These are phyloP conservation scores for Butorides virescens DNA, from an alignment of 2,113 vertebrate genomes.

Conservation along the genomic window DNA sequence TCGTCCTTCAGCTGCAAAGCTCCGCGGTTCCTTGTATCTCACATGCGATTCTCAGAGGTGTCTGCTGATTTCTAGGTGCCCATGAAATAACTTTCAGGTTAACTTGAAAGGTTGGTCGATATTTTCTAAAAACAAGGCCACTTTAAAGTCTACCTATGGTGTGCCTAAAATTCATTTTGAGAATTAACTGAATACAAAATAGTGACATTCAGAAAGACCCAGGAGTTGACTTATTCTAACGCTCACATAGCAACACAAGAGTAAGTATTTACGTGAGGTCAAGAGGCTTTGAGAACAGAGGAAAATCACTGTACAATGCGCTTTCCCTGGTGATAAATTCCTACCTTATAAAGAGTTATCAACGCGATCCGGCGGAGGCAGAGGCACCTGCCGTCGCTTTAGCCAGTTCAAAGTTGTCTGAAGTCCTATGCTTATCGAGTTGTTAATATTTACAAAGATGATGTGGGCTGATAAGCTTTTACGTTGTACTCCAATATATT, in stretches of 20 bases:
- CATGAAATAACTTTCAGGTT: background rate
- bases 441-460: background rate
- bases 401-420: background rate
- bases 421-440: background rate
- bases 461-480: background rate
- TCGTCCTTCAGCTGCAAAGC: background rate
- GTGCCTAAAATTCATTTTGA: background rate
- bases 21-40: background rate
- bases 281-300: background rate
- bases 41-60: background rate
- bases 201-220: background rate
- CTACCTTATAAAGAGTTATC: background rate
- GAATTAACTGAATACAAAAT: background rate
- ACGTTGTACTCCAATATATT: background rate
- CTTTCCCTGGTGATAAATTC: slow-evolving; percentile 1
- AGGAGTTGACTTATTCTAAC: background rate
- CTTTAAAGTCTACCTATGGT: background rate
- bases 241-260: background rate
- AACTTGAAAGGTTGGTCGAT: background rate
- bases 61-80: background rate
- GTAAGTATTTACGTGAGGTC: background rate
- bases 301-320: background rate
- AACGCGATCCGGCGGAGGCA: background rate
- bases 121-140: background rate
- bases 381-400: background rate